Conservation (phyloP, 2,888 invertebrate genomes). For the Xestobium rufovillosum region DNA sequence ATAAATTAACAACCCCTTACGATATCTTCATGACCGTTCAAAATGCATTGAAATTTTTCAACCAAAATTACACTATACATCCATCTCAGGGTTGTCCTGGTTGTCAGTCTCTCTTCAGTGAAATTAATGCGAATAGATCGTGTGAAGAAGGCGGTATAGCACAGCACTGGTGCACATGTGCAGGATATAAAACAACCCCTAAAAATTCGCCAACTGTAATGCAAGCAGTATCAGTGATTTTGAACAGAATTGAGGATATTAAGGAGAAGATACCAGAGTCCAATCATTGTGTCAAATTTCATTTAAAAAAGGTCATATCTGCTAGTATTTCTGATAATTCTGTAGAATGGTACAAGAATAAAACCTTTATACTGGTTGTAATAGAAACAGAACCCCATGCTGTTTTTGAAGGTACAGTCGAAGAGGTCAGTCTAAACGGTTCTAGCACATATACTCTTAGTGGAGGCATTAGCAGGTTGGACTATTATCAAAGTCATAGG, state of each 20-base stretch:
- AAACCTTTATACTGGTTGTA: constrained; percentile 56
- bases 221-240: constrained; percentile 46
- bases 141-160: constrained; percentile 60
- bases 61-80: constrained; percentile 32
- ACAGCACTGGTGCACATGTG: constrained; percentile 73
- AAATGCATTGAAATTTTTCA: constrained; percentile 52
- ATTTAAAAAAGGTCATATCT: constrained; percentile 29
- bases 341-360: constrained; percentile 28
- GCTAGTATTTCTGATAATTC: constrained; percentile 29
- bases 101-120: constrained; percentile 56
- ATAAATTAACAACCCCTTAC: constrained; percentile 64
- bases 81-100: constrained; percentile 51
- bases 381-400: constrained; percentile 61
- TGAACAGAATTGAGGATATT: constrained; percentile 18
- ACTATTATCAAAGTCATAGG: constrained; percentile 47
- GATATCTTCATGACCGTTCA: constrained; percentile 67
- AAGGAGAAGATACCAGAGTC: constrained; percentile 6
- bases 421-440: constrained; percentile 29
- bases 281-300: constrained; percentile 34
- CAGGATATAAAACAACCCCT: constrained; percentile 47
- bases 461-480: constrained; percentile 57
- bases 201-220: constrained; percentile 46
- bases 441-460: constrained; percentile 43
- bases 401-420: constrained; percentile 64
- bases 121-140: constrained; percentile 52